Evolutionary conservation across 2,113 vertebrate species (phyloP).

Genomic region (Polyodon spathula): DNA sequence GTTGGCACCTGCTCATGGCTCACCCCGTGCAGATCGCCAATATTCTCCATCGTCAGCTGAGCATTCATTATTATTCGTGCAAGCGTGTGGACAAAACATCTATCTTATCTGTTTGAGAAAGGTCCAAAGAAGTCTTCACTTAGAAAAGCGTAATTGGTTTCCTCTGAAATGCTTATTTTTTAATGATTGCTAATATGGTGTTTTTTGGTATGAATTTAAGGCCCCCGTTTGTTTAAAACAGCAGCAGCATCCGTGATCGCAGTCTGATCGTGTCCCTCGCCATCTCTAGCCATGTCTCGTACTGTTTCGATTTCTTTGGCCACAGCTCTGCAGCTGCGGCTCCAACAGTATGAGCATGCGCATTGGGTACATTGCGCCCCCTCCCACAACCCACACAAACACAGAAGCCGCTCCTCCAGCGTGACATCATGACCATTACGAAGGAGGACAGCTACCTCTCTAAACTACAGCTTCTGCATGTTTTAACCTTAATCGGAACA

Average conservation of each 20-base stretch:
- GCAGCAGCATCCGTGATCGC: slow-evolving; percentile 59
- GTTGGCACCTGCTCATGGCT: slow-evolving; percentile 77
- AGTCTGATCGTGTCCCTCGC: slow-evolving; percentile 67
- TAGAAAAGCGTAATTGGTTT: slow-evolving; percentile 44
- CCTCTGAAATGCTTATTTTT: slow-evolving; percentile 18
- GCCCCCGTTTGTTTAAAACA: slow-evolving; percentile 64
- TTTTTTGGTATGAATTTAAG: slow-evolving; percentile 42
- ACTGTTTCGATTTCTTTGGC: slow-evolving; percentile 49
- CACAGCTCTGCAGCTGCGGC: slow-evolving; percentile 57
- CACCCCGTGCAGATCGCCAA: slow-evolving; percentile 87
- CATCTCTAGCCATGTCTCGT: slow-evolving; percentile 73
- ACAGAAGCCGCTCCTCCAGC: slow-evolving; percentile 15
- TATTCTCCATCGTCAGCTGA: slow-evolving; percentile 91
- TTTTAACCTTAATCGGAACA: too few relatives aligned
- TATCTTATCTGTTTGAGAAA: slow-evolving; percentile 62
- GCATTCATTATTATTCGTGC: slow-evolving; percentile 79
- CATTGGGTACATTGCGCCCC: slow-evolving; percentile 37
- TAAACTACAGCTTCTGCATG: not conserved
- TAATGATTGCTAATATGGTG: slow-evolving; percentile 23
- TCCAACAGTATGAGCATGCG: slow-evolving; percentile 49
- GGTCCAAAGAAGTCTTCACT: slow-evolving; percentile 63
- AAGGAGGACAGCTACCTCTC: slow-evolving; percentile 35
- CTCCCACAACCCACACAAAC: slow-evolving; percentile 31
- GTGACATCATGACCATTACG: slow-evolving; percentile 57
- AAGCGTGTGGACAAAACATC: slow-evolving; percentile 76